Conservation (phyloP, 2,113 vertebrate genomes). For the Oreotrochilus melanogaster region DNA sequence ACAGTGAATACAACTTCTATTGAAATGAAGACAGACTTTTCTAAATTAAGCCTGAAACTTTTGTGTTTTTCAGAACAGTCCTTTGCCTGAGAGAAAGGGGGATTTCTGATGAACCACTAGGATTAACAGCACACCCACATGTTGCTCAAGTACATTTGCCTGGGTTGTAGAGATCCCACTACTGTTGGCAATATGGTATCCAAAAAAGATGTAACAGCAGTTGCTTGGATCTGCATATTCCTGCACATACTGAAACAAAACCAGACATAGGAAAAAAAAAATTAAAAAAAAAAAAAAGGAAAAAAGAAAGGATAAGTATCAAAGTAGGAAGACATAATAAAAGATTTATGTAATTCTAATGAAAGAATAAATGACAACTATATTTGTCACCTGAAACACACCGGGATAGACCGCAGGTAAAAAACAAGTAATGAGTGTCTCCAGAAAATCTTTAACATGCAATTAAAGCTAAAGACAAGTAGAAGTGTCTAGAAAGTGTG, state of each 20-base stretch:
- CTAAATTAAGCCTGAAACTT: not conserved
- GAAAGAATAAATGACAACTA: not conserved
- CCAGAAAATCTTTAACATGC: not conserved
- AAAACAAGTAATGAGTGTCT: not conserved
- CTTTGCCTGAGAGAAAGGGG: not conserved
- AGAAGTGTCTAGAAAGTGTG: not conserved
- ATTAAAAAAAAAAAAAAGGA: no score
- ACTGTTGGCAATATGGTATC: not conserved
- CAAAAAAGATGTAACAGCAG: not conserved
- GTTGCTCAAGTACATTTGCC: not conserved
- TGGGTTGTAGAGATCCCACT: not conserved
- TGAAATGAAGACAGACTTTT: not conserved
- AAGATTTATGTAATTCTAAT: not conserved
- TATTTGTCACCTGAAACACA: not conserved
- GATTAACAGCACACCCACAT: not conserved
- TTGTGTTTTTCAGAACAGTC: not conserved
- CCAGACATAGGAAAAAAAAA: no score
- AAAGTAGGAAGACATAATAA: not conserved
- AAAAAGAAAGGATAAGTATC: not conserved
- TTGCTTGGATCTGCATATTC: not conserved
- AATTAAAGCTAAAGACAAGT: not conserved
- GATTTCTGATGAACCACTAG: not conserved
- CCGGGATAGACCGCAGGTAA: not conserved
- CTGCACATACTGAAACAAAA: not conserved
- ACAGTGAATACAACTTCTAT: not conserved